Evolutionary conservation across 2,113 vertebrate species (phyloP).

Genomic region (Platanista minor): DNA sequence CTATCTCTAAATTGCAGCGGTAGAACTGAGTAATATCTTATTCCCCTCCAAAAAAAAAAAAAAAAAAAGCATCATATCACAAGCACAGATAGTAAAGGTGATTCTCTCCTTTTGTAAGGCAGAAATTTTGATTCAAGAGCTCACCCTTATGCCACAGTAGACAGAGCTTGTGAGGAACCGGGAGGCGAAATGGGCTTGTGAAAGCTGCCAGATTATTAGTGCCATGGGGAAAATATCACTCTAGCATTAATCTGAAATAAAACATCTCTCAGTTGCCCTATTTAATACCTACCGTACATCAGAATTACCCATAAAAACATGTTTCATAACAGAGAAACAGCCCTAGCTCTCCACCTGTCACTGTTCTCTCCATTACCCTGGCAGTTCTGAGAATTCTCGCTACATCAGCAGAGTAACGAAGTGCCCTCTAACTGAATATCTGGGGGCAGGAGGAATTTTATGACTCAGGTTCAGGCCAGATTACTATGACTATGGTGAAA

Average conservation of each 20-base stretch:
- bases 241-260: slow-evolving; percentile 58
- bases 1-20: neutral
- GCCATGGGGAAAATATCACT: slow-evolving; percentile 45
- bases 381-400: neutral
- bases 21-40: neutral
- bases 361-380: neutral
- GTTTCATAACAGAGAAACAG: slow-evolving; percentile 41
- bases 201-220: slow-evolving; percentile 39
- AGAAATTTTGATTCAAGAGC: neutral
- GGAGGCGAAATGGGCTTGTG: neutral
- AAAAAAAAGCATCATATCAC: neutral
- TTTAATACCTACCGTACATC: slow-evolving; percentile 50
- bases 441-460: slow-evolving; percentile 32
- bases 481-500: neutral
- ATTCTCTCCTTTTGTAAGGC: neutral
- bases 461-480: neutral
- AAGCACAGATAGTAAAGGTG: neutral
- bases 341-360: neutral
- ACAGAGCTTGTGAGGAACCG: neutral
- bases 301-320: slow-evolving; percentile 30
- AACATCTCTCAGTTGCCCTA: slow-evolving; percentile 52
- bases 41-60: neutral
- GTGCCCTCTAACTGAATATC: neutral
- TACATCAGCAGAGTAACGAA: slow-evolving; percentile 30
- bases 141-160: neutral